Evolutionary conservation across 2,113 vertebrate genomes (phyloP), one percentile per base, ranked within the genome.

Genomic region (Candoia aspera): DNA sequence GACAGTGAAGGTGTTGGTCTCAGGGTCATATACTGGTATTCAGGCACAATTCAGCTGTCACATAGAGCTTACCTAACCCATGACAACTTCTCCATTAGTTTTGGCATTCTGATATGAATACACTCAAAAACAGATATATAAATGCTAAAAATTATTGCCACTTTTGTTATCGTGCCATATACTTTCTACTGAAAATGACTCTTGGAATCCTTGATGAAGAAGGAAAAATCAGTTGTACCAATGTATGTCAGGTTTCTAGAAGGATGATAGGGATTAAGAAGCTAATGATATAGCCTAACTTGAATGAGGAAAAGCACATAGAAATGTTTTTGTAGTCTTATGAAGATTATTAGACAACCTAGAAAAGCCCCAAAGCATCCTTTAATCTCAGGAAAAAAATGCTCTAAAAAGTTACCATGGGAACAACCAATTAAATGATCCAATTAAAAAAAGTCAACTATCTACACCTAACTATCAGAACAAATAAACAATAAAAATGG

Each of bases 401-500:
- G 87, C 90, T 90, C 95, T 96, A 92, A 97, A 92, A 95, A 91
- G 94, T 97, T 97, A 94, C 97, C 94, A 97, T 97, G 95, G 97
- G 84, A 97, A 97, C 95, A 95, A 94, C 93, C 95, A 96, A 96
- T 97, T 97, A 97, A 97, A 97, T 92, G 96, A 96, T 96, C 93
- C 95, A 95, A 94, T 97, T 95, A 96, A 97, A 86, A 94, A 90
- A 87, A 93, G 94, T 94, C 94, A 96, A 95, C 95, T 96, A 95
- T 97, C 96, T 97, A 96, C 90, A 97, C 95, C 93, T 96, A 95
- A 96, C 90, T 92, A 92, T 95, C 92, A 90, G 93, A 89, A 96
- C 93, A 97, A 97, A 95, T 94, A 97, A 96, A 97, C 90, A 96
- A 92, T 95, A 96, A 96, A 97, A 96, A 54, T 88, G 91, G n/a